Conservation (phyloP, 2,797 vertebrate species). For the Cirrhinus molitorella region DNA sequence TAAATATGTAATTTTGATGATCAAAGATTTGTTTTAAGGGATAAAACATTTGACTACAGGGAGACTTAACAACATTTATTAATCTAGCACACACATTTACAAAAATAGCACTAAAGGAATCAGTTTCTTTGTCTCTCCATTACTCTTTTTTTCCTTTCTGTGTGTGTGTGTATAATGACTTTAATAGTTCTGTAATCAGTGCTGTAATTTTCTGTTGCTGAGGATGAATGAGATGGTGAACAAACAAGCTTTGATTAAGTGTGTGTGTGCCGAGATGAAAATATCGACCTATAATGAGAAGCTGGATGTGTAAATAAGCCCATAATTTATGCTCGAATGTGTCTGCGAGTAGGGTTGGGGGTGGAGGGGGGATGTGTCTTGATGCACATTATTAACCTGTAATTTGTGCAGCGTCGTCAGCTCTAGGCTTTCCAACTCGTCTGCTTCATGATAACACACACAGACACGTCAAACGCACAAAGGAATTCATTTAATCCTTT, state of each 20-base stretch:
- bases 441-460: conserved; percentile 18
- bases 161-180: neutral
- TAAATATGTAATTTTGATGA: too few relatives aligned
- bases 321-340: conserved; percentile 18
- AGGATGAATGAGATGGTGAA: conserved; percentile 37
- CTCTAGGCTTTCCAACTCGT: conserved; percentile 4
- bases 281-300: conserved; percentile 39
- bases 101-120: conserved; percentile 3
- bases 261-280: conserved; percentile 11
- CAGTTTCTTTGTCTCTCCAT: conserved; percentile 26
- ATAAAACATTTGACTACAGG: too few relatives aligned
- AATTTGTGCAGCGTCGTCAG: neutral
- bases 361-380: neutral
- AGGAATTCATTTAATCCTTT: neutral
- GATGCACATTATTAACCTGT: conserved; percentile 28
- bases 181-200: conserved; percentile 48
- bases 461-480: conserved; percentile 12
- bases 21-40: too few relatives aligned
- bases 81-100: too few relatives aligned
- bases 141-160: neutral
- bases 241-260: conserved; percentile 47
- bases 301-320: conserved; percentile 44
- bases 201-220: conserved; percentile 36
- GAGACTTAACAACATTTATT: too few relatives aligned
- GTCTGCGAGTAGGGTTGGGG: neutral